Base-by-base conservation (phyloP, 2,113 vertebrate species). In the Malurus melanocephalus region DNA sequence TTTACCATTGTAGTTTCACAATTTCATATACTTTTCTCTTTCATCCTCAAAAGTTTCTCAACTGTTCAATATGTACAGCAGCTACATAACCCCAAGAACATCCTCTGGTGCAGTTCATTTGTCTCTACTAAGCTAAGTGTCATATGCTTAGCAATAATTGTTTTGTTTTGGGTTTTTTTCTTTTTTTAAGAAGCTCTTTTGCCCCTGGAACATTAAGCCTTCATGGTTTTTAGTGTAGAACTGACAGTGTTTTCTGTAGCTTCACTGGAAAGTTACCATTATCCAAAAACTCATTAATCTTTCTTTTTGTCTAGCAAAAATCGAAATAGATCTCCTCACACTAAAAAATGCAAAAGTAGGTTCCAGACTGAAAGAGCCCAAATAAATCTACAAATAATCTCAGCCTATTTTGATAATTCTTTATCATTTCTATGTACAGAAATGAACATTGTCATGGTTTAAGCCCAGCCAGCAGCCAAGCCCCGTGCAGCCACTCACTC, bases 401-500 rank as follows among this genome's bases (percentile, higher is more conserved):
- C 23, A 33, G 4, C 2, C 13, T 76, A 16, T 75, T 28, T 43
- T 72, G 7, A 24, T 62, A 59, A 66, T n/a, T 55, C 26, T 6
- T 73, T 40, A 33, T 65, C 11, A 8, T 6, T 49, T 5, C 26
- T 71, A 3, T 20, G 20, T 68, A n/a, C 17, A 60, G 35, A 48
- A 52, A 52, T 23, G 0, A 83, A 40, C 3, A 19, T 18, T 42
- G 3, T 13, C 2, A 1, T 45, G 22, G 22, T 14, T 56, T 65
- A 51, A 35, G 18, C 22, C 12, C 10, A 57, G 26, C 18, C 51
- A 51, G 15, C 26, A 57, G 17, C 56, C 21, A 48, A 60, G 21
- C 32, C 43, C 14, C 32, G 51, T 0, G 0, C 8, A 43, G 11
- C 35, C 22, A 16, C 24, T 64, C 0, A 0, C 10, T 69, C 30